Conservation (phyloP, 2,797 vertebrate species). For the Pteropus rufus region DNA sequence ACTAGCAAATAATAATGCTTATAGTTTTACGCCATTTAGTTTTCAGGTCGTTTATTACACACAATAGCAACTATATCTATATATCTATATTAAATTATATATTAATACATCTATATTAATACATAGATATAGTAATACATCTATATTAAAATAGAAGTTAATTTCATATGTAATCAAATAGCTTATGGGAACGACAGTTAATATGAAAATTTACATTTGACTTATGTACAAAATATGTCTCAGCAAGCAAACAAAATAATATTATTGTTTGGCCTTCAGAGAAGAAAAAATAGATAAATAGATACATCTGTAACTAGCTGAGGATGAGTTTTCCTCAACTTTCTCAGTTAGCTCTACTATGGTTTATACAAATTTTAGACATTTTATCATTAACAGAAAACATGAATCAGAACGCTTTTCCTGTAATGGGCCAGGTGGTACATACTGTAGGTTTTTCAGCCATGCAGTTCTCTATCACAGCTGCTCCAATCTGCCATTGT, state of each 20-base stretch:
- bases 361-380: not conserved
- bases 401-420: not conserved
- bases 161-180: not conserved
- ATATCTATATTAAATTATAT: not conserved
- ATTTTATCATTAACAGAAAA: not conserved
- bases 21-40: not conserved
- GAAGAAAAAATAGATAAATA: not conserved
- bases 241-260: not conserved
- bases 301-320: not conserved
- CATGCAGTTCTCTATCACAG: not conserved
- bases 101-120: not conserved
- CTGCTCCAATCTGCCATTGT: not conserved
- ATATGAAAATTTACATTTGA: not conserved
- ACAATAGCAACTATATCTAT: not conserved
- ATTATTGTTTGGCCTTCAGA: not conserved
- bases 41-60: not conserved
- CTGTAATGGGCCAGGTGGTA: not conserved
- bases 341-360: not conserved
- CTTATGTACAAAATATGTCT: not conserved
- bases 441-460: not conserved
- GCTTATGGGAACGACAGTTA: not conserved
- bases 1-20: not conserved
- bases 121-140: not conserved
- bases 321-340: not conserved
- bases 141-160: not conserved